Base-by-base conservation (phyloP, 2,113 vertebrate species). In the Xiphias gladius region DNA sequence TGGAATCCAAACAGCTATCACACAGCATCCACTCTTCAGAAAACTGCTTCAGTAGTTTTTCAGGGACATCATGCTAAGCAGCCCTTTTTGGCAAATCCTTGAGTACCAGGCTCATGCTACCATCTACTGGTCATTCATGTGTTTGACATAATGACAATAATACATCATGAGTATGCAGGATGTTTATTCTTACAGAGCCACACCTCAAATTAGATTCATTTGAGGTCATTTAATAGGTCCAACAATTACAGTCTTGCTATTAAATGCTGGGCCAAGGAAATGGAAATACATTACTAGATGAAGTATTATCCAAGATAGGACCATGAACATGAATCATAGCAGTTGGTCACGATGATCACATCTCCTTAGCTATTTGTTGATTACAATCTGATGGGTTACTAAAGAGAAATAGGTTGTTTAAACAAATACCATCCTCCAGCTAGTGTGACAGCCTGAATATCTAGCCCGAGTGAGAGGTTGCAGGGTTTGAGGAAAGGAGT, bases 61-160 rank as follows among this genome's bases (percentile, higher is more conserved):
- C 82, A 89, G 87, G 84, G 80, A 59, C 86, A 71, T 55, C 0
- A 2, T 2, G 43, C 61, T 74, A 62, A 30, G 22, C 63, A 41
- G 73, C 35, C 26, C 54, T 22, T 32, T 65, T 26, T 65, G 50
- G 16, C 48, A 72, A 50, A 37, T 55, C 12, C 54, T 65, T 16
- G 4, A 55, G 35, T 39, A 73, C 41, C 61, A 26, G 81, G 41
- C 24, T 12, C 28, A 68, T 77, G 58, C 86, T 71, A 55, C 89
- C 87, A 87, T 83, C 89, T 92, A 66, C 75, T 88, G 92, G 92
- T 32, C 28, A 26, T 67, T 73, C 71, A 4, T 35, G 58, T 70
- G 58, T 20, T 16, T 48, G 37, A 61, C 52, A 78, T 7, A n/a
- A 26, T 65, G 32, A 35, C n/a, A n/a, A 19, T 24, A 48, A 54